phyloP scores from a whole-genome alignment of 2,797 vertebrate species.

The Ciconia nigra region DNA sequence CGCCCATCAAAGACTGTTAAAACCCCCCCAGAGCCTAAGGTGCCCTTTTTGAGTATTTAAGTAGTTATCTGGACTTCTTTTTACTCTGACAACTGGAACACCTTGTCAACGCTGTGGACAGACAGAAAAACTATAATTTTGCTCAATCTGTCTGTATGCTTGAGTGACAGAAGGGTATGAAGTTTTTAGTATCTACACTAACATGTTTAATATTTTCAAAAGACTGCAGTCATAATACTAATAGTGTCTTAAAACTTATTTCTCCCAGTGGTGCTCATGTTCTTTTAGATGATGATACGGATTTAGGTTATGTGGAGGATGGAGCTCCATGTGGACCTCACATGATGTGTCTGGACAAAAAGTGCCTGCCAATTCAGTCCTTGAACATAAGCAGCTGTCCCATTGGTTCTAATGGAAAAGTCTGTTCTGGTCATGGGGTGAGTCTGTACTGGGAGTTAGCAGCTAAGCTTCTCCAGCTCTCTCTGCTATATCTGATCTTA shows the following conservation, averaged over 20 bases:
- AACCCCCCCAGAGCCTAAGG: not conserved
- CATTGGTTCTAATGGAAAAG: slow-evolving; percentile 87
- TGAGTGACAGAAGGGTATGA: not conserved
- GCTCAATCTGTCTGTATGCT: not conserved
- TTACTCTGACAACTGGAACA: not conserved
- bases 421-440: slow-evolving; percentile 97
- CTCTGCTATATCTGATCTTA: not conserved
- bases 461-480: not conserved
- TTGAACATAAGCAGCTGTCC: slow-evolving; percentile 96
- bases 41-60: not conserved
- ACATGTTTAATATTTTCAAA: not conserved
- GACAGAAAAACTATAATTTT: not conserved
- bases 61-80: not conserved
- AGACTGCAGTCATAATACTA: not conserved
- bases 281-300: slow-evolving; percentile 94
- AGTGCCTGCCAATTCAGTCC: slow-evolving; percentile 96
- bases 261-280: slow-evolving; percentile 90
- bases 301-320: slow-evolving; percentile 97
- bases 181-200: not conserved
- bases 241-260: slow-evolving; percentile 16
- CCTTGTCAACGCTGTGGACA: not conserved
- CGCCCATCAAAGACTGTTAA: not conserved
- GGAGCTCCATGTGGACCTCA: slow-evolving; percentile 96
- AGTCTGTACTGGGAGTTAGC: slow-evolving; percentile 62
- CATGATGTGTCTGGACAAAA: slow-evolving; percentile 99